Evolutionary conservation across 2,797 vertebrate genomes (phyloP), one percentile per base, ranked within the genome.

Genomic region (Salmo trutta): DNA sequence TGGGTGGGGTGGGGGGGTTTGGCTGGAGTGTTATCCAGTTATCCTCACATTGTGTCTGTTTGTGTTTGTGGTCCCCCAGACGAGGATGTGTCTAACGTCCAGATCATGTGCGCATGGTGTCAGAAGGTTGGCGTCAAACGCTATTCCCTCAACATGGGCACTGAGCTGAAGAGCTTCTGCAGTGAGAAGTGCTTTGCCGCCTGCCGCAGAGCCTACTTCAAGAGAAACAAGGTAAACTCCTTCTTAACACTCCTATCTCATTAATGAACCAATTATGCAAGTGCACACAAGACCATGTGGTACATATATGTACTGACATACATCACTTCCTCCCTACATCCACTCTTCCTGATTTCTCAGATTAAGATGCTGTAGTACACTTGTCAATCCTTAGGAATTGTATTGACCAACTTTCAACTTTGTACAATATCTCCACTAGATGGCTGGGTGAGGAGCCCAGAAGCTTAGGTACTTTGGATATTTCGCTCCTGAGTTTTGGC

Each of bases 91-190:
- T 96, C 96, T 94, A 98, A 95, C 88, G 95, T 98, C 92, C 98
- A 99, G 96, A 99, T 99, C 94, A 96, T 99, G 96, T 99, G 98
- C 88, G 98, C 98, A 89, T 99, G 98, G 98, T 99, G 98, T 95
- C 98, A 99, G 97, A 99, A 99, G 94, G 95, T 99, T 84, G 98
- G 98, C 71, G 96, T 98, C 89, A 99, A 99, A 84, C 97, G 98
- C 82, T 99, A 99, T 91, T 98, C 98, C 89, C 95, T 99, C 92
- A 98, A 96, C 95, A 99, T 99, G 98, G 98, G 98, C 84, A 99
- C 97, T 68, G 98, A 99, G 93, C 94, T 99, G 91, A 99, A 99
- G 96, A 98, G 95, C 92, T 99, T 99, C 95, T 99, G 98, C 95
- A 99, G 98, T 56, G 98, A 99, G 94, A 99, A 99, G 93, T 99